These are phyloP conservation scores for Erethizon dorsatum DNA, from an alignment of 2,797 vertebrate species.

Conservation along the genomic window DNA sequence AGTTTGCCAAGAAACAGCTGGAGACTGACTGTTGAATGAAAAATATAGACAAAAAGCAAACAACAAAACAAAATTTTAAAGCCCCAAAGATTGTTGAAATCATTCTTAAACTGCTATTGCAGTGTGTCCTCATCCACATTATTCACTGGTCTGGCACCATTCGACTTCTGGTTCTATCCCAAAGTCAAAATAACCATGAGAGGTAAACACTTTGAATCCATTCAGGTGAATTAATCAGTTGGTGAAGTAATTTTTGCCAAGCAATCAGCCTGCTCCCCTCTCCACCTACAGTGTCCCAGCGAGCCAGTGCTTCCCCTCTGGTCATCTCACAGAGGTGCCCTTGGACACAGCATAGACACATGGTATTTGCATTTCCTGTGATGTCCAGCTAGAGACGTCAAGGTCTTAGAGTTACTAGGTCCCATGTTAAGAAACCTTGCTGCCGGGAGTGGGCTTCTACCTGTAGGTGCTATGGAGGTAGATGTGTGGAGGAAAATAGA, in stretches of 20 bases:
- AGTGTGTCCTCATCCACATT: background rate
- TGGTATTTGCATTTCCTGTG: rapidly evolving
- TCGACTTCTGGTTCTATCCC: background rate
- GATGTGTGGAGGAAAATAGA: too few relatives aligned
- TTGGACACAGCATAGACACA: background rate
- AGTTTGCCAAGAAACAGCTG: background rate
- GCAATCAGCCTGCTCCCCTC: background rate
- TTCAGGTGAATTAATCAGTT: background rate
- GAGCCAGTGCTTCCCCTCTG: rapidly evolving
- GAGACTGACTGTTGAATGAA: background rate
- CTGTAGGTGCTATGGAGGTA: background rate
- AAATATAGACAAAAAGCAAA: background rate
- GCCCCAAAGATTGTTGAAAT: background rate
- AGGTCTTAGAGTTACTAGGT: background rate
- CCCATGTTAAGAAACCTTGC: background rate
- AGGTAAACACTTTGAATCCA: background rate
- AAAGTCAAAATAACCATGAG: background rate
- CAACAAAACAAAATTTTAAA: background rate
- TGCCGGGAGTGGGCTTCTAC: rapidly evolving
- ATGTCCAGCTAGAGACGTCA: rapidly evolving
- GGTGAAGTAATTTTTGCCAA: background rate
- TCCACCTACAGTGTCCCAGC: background rate
- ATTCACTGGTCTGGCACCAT: background rate
- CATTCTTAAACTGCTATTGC: background rate
- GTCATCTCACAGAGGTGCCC: rapidly evolving